Evolutionary conservation across 2,113 vertebrate genomes (phyloP), one percentile per base, ranked within the genome.

Genomic region (Manacus vitellinus): DNA sequence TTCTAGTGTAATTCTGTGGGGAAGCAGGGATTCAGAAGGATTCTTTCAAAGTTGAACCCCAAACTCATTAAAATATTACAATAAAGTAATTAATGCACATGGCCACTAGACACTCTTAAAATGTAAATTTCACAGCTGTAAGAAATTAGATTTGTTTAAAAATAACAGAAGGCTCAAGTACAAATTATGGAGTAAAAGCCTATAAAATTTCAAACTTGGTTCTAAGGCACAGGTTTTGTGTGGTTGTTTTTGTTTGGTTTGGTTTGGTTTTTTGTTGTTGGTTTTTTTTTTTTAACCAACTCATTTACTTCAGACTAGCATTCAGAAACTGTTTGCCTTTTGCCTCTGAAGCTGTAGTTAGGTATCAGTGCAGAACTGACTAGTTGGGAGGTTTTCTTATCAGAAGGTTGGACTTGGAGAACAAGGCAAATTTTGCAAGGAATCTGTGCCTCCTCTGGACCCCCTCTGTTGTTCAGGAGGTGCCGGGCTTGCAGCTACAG

Each of bases 141-240:
- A 97, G 96, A 96, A 97, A 97, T 97, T 96, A 96, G 94, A 95
- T 96, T 97, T 97, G 96, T 97, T 97, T 97, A 97, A 97, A 97
- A 97, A 96, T 97, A 97, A 97, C 96, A 97, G 96, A 96, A 97
- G 94, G 95, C 96, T 95, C 83, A 94, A 97, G 95, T 92, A 95
- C 92, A 95, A 95, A 95, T 96, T 95, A 90, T 52, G 72, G 91
- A 94, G 92, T 94, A 97, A 96, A 92, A 95, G 93, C 93, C 95
- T 96, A 95, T 96, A 97, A 97, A 97, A 96, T 95, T 96, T 92
- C 94, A 87, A 85, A 94, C 91, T 96, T 94, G 92, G 94, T 96
- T 96, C 96, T 96, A 95, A 96, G 96, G 94, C 96, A 93, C 39
- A 81, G 51, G 9, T 19, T 22, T 18, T 35, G 33, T 41, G 22